Evolutionary conservation across 92 coral and sea anemone genomes (phyloP), one percentile per base, ranked within the genome.

Genomic region (Epizoanthus scotinus): DNA sequence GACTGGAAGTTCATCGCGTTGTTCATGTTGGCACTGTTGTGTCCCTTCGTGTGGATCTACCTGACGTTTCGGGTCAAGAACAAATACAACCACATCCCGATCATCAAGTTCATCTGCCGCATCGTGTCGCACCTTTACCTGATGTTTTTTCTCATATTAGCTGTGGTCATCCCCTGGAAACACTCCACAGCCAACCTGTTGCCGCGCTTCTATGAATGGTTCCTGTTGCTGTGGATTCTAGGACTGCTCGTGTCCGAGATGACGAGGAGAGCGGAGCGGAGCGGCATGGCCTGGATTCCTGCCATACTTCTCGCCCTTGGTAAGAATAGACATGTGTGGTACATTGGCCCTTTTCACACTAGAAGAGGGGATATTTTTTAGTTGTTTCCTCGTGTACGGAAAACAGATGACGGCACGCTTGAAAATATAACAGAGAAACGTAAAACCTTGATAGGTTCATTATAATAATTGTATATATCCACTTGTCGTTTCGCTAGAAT

Each of bases 41-140:
- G 73, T 74, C 99, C 99, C 3, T 97, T 97, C 26, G 50, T 95
- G 42, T 95, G 99, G 99, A 70, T 89, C 13, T 90, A 85, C 78
- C 82, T 95, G 59, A 88, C 98, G 21, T 89, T 93, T 21, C 96
- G 98, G 6, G 85, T 94, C 90, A 93, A 90, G 85, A 93, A 93
- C 82, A 95, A 89, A 54, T 90, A 91, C 87, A 94, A 90, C 64
- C 86, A 92, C 81, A 92, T 96, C 49, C 99, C 99, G 8, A 89
- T 93, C 88, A 89, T 96, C 78, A 96, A 94, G 89, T 96, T 96
- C 91, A 96, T 93, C 80, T 93, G 99, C 67, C 94, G 91, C 5
- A 93, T 96, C 78, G 94, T 96, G 61, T 96, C 99, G 13, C 99
- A 96, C 64, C 69, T 96, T 22, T 96, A 96, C 80, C 58, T 93